Evolutionary conservation across 2,888 invertebrate species (phyloP).

Genomic region (Eupithecia abbreviata): DNA sequence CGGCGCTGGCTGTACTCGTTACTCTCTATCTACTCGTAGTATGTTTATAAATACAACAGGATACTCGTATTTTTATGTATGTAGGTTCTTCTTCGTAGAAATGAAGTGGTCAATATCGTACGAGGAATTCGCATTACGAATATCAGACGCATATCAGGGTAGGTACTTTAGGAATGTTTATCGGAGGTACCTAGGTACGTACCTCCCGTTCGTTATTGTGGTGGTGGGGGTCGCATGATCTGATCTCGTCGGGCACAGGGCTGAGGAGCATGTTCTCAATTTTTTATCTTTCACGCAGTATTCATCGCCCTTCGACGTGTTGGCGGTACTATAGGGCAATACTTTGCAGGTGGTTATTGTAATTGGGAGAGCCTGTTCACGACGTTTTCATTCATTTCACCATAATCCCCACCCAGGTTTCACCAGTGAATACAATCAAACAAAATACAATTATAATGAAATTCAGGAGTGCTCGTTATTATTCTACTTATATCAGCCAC

Average conservation of each 20-base stretch:
- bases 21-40: not conserved
- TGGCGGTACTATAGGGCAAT: too few species aligned
- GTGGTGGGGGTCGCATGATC: not conserved
- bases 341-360: too few species aligned
- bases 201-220: not conserved
- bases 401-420: too few species aligned
- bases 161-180: not conserved
- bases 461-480: too few species aligned
- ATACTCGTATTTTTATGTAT: conserved; percentile 28
- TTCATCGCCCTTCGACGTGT: not conserved
- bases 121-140: conserved; percentile 16
- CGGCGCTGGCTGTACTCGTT: not conserved
- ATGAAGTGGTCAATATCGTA: conserved; percentile 9
- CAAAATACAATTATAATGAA: too few species aligned
- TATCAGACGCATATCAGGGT: conserved; percentile 4
- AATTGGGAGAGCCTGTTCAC: too few species aligned
- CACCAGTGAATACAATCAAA: too few species aligned
- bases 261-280: not conserved
- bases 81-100: conserved; percentile 21
- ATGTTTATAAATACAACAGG: conserved; percentile 15
- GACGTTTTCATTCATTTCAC: too few species aligned
- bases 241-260: not conserved
- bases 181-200: not conserved
- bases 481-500: too few species aligned
- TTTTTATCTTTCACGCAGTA: not conserved